Evolutionary conservation across 2,797 vertebrate species (phyloP).

Genomic region (Gorsachius magnificus): DNA sequence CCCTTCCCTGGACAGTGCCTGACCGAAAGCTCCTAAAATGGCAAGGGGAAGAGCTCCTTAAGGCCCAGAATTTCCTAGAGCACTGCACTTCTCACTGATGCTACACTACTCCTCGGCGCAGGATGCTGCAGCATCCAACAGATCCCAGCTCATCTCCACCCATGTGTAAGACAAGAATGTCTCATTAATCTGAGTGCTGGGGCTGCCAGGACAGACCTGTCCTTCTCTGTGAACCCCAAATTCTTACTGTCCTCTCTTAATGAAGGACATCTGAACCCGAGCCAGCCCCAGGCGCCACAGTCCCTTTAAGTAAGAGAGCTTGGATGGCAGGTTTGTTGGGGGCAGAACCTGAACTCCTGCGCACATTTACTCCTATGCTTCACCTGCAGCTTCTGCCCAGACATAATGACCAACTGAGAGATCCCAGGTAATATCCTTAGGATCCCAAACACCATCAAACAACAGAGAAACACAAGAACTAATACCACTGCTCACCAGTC

Average conservation of each 20-base stretch:
- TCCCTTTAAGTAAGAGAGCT: neutral
- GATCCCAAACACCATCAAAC: neutral
- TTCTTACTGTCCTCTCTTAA: neutral
- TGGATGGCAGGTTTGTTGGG: neutral
- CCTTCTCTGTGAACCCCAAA: neutral
- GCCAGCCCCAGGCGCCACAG: neutral
- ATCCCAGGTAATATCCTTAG: neutral
- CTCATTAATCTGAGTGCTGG: neutral
- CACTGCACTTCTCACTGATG: neutral
- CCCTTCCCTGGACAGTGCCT: neutral
- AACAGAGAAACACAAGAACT: neutral
- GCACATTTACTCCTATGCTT: neutral
- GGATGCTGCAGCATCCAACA: neutral
- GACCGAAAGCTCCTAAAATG: neutral
- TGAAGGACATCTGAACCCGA: neutral
- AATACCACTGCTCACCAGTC: neutral
- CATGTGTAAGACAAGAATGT: neutral
- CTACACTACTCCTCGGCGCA: neutral
- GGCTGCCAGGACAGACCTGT: neutral
- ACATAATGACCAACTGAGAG: neutral
- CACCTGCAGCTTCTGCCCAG: neutral
- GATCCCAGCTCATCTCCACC: neutral
- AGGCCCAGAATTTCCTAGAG: neutral
- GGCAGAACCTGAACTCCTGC: neutral
- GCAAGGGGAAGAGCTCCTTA: neutral